Conservation (phyloP, 2,888 invertebrate species). For the Rhorus exstirpatorius region DNA sequence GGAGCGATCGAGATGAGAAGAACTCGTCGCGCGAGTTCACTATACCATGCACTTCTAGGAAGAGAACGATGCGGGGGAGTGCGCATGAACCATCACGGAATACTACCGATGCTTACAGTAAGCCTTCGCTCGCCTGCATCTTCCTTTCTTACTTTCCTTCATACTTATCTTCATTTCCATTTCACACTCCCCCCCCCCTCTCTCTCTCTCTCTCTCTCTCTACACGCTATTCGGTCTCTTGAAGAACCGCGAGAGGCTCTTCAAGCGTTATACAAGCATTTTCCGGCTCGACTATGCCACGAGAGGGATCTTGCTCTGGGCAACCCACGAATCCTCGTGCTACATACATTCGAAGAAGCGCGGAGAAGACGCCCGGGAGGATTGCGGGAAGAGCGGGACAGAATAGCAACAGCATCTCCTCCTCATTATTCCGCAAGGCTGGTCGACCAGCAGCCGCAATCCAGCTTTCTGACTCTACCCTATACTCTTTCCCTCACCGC, state of each 20-base stretch:
- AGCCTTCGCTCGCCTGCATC: not conserved
- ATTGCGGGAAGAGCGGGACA: slow-evolving; percentile 26
- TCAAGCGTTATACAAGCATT: slow-evolving; percentile 36
- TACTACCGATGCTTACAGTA: slow-evolving; percentile 4
- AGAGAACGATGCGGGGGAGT: slow-evolving; percentile 22
- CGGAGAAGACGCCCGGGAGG: slow-evolving; percentile 33
- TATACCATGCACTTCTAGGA: slow-evolving; percentile 17
- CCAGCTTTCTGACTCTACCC: slow-evolving; percentile 41
- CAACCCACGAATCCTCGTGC: slow-evolving; percentile 43
- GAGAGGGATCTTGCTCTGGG: slow-evolving; percentile 33
- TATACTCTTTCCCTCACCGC: slow-evolving; percentile 3
- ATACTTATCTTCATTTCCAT: slow-evolving; percentile 18
- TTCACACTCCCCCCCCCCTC: not conserved
- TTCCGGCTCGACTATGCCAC: slow-evolving; percentile 56
- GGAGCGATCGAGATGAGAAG: slow-evolving; percentile 32
- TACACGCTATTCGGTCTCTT: slow-evolving; percentile 49
- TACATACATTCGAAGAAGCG: slow-evolving; percentile 56
- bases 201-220: slow-evolving; percentile 22
- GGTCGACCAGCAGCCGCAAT: slow-evolving; percentile 54
- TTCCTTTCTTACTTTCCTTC: slow-evolving; percentile 42
- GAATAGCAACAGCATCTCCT: slow-evolving; percentile 60
- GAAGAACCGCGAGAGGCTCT: slow-evolving; percentile 45
- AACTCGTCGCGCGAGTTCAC: slow-evolving; percentile 44
- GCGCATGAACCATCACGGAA: slow-evolving; percentile 26
- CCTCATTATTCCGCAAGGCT: slow-evolving; percentile 72